These are phyloP conservation scores for Xiphydria camelus DNA, from an alignment of 2,888 invertebrate species.

Conservation along the genomic window DNA sequence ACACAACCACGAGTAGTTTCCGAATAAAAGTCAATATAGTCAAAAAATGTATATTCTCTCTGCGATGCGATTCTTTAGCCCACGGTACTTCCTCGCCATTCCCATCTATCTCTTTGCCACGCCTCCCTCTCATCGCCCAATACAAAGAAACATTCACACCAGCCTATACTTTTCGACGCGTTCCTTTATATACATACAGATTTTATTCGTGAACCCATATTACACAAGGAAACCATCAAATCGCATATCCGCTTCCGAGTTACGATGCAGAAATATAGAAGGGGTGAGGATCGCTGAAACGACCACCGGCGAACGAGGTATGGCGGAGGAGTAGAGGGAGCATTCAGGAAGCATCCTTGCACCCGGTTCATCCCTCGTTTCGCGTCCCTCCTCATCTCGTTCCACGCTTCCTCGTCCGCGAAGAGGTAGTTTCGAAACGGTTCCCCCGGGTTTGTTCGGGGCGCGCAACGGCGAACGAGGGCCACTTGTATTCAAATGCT, in stretches of 20 bases:
- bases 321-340: background rate
- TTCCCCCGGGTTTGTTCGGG: constrained; percentile 15
- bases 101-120: constrained; percentile 10
- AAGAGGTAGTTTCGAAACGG: constrained; percentile 25
- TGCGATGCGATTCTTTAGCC: constrained; percentile 5
- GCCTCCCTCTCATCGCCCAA: too few species aligned
- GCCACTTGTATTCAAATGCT: constrained; percentile 33
- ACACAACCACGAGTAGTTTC: too few species aligned
- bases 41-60: background rate
- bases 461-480: constrained; percentile 22
- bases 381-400: constrained; percentile 4
- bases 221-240: too few species aligned
- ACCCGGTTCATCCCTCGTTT: constrained; percentile 1
- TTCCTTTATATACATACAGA: too few species aligned
- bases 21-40: too few species aligned
- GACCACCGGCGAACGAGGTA: background rate
- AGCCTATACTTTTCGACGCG: too few species aligned
- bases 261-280: background rate
- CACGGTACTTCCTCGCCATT: background rate
- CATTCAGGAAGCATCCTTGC: background rate
- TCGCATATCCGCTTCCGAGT: too few species aligned
- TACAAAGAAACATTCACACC: too few species aligned
- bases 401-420: constrained; percentile 18
- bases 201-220: too few species aligned
- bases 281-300: background rate